phyloP scores from a whole-genome alignment of 1,140 invertebrate species.

The Drosophila ironensis region DNA sequence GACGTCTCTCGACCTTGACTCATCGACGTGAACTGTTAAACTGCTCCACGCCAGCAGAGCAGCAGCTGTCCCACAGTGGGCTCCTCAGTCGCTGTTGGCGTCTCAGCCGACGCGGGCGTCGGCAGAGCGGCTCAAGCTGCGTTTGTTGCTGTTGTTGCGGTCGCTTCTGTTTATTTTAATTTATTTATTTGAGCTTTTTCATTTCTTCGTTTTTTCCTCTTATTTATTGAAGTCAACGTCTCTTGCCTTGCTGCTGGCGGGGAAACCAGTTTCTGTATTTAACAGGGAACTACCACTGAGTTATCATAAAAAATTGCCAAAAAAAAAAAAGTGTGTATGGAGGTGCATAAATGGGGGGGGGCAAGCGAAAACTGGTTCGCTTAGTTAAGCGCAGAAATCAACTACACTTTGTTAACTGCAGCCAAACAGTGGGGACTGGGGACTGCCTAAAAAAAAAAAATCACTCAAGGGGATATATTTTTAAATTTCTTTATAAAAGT shows the following conservation, averaged over 20 bases:
- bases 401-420: background rate
- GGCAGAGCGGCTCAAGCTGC: slow-evolving; percentile 26
- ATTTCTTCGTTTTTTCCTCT: slow-evolving; percentile 15
- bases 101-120: slow-evolving; percentile 43
- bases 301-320: slow-evolving; percentile 52
- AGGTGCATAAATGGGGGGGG: background rate
- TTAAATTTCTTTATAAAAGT: background rate
- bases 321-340: slow-evolving; percentile 15
- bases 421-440: background rate
- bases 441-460: background rate
- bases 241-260: slow-evolving; percentile 20
- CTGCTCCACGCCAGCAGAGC: slow-evolving; percentile 26
- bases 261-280: slow-evolving; percentile 43
- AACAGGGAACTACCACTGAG: slow-evolving; percentile 3
- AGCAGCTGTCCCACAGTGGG: slow-evolving; percentile 16
- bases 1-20: slow-evolving; percentile 82
- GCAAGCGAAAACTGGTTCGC: slow-evolving; percentile 37
- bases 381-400: background rate
- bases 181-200: slow-evolving; percentile 9
- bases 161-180: slow-evolving; percentile 5
- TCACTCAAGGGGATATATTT: too few relatives aligned
- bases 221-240: slow-evolving; percentile 48
- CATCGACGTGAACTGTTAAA: slow-evolving; percentile 82
- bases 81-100: background rate
- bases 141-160: slow-evolving; percentile 19